Base-by-base conservation (phyloP, 2,113 vertebrate species). In the Chaetodon auriga region DNA sequence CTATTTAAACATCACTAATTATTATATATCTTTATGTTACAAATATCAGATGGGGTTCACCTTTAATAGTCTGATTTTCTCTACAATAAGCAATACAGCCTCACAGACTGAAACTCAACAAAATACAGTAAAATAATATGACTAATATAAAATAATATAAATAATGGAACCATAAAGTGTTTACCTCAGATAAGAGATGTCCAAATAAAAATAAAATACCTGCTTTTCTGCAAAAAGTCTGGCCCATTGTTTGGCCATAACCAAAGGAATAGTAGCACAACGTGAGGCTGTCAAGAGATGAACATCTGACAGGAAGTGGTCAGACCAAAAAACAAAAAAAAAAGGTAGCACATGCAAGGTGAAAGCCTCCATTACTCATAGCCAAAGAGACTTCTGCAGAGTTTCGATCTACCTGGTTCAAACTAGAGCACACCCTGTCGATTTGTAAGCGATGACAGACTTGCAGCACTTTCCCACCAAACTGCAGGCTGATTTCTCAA, bases 271-370 rank as follows among this genome's bases (percentile, higher is more conserved):
- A 30, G 54, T 6, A 71, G 12, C 13, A 62, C 19, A 72, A 41
- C 54, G 48, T 15, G 6, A 55, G 3, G 10, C 9, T 77, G 48
- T 48, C 10, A 43, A 66, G n/a, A 38, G 14, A 8, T 45, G 64
- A 72, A 23, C 46, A 19, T 55, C 61, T 76, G 35, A 78, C 73
- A 90, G 92, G 90, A 93, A 89, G 90, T 86, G 87, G 81, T 84
- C 54, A 30, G 30, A 30, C 30, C 6, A 21, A 75, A 64, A 74
- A 75, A 41, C 6, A 74, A 60, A 81, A 76, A 43, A 79, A 81
- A 77, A 64, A 45, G 0, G 49, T 57, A 41, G 3, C 6, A 30
- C 2, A 38, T 38, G 11, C 46, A 60, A 35, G 2, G 45, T 48
- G 12, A 78, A 65, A 63, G 4, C 23, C 15, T 62, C 48, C 16